Base-by-base conservation (phyloP, 2,797 vertebrate species). In the Denticeps clupeoides region DNA sequence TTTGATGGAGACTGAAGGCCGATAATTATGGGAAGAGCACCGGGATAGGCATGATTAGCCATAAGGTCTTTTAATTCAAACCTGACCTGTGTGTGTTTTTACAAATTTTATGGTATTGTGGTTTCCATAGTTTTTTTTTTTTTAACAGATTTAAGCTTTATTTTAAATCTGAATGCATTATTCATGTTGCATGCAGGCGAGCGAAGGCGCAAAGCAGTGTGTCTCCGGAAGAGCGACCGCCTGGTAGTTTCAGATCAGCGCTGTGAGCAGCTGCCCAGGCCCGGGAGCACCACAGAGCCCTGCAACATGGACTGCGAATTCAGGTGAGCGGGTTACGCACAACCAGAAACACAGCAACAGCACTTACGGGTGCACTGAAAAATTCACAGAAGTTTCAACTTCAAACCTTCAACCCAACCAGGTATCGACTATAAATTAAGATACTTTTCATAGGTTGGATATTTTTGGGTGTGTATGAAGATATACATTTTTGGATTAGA, bases 301-400 rank as follows among this genome's bases (percentile, higher is more conserved):
- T 98, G 94, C 71, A 92, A 92, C 60, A 64, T 66, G 2, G 87
- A 95, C 47, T 98, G 94, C 77, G 89, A 95, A 73, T 77, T 97
- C 75, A 90, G 94, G 94, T 98, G 80, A 71, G 59, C 9, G 7
- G 15, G 5, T 16, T 1, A 27, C 12, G 52, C 10, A 13, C 5
- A 7, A 19, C 25, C 15, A 24, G 19, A 22, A 26, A 26, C 32
- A 23, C 23, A 40, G 37, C 24, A 32, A n/a, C 8, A 19, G 9
- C 8, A 8, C 49, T 26, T 6, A n/a, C 21, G 26, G 1, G 27
- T 32, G 40, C 35, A 22, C 21, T 24, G 12, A 22, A 3, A 7
- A 16, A 29, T 24, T 8, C 13, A 16, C 51, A 16, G 25, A 7
- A 32, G 1, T 4, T 25, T 23, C 4, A 7, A 2, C 11, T 5